Evolutionary conservation across 2,888 invertebrate genomes (phyloP), one percentile per base, ranked within the genome.

Genomic region (Microplitis manilae): DNA sequence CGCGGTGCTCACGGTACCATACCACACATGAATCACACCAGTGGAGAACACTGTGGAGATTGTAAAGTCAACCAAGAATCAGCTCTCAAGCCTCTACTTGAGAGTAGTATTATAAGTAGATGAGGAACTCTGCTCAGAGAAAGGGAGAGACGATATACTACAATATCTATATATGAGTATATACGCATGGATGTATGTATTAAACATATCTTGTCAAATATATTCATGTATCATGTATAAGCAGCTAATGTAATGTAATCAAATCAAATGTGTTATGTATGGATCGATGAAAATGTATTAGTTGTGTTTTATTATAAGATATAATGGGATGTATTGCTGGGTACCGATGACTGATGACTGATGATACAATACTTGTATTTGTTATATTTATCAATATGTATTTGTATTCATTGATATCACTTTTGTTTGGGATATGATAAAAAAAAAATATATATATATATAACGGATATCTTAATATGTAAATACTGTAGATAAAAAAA

Each of bases 1-100:
- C 50, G 50, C 50, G 50, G 13, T 50, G 13, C 50, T 13, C 50
- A 13, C 50, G 50, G 13, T 50, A 50, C 50, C 50, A 50, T 50
- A 13, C 50, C 50, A 50, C 50, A 50, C 50, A 50, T 50, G 50
- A 50, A 50, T 50, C 50, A 50, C 50, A 50, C 50, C 13, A 2
- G 50, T 50, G 50, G 50, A 50, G 50, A 50, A 50, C 50, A 50
- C 50, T 50, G 50, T 50, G 50, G 50, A 50, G 50, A 50, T 50
- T 50, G 50, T 50, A 50, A 50, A 50, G 13, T 50, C 50, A 50
- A 50, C 9, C 50, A 50, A 50, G 50, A 50, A 50, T 50, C 50
- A 50, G 13, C 50, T 30, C 30, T 30, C 30, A 30, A 30, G 30
- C 30, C 30, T 30, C 30, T 30, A 30, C 30, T 30, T 30, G 30